These are phyloP conservation scores for Apeltes quadracus DNA, from an alignment of 2,113 vertebrate species.

Conservation along the genomic window DNA sequence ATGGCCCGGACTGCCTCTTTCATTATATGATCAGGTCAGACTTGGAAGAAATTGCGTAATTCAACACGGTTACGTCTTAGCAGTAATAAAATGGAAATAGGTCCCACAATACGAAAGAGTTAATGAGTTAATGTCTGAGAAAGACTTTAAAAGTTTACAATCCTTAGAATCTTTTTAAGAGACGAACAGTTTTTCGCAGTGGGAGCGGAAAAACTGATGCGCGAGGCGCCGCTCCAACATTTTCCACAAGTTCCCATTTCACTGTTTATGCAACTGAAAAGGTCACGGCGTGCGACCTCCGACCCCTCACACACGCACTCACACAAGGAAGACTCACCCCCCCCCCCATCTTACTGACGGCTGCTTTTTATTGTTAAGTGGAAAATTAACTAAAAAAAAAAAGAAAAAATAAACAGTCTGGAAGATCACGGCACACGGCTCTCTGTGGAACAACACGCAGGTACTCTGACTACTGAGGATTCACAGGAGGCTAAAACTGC, in stretches of 20 bases:
- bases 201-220: neutral
- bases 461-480: conserved; percentile 18
- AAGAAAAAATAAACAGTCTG: neutral
- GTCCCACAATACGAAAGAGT: neutral
- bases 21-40: neutral
- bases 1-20: neutral
- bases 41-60: neutral
- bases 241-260: conserved; percentile 4
- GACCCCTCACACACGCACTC: neutral
- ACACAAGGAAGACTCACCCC: neutral
- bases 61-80: neutral
- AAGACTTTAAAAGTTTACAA: neutral
- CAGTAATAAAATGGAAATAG: neutral
- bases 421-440: conserved; percentile 35
- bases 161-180: neutral
- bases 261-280: conserved; percentile 12
- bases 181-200: neutral
- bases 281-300: neutral
- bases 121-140: neutral
- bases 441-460: conserved; percentile 9
- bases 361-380: conserved; percentile 42
- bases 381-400: conserved; percentile 23
- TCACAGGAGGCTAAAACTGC: conserved; percentile 17
- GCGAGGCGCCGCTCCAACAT: neutral
- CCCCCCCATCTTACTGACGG: neutral